Evolutionary conservation across 1,140 invertebrate genomes (phyloP).

Genomic region (Aphidius gifuensis): DNA sequence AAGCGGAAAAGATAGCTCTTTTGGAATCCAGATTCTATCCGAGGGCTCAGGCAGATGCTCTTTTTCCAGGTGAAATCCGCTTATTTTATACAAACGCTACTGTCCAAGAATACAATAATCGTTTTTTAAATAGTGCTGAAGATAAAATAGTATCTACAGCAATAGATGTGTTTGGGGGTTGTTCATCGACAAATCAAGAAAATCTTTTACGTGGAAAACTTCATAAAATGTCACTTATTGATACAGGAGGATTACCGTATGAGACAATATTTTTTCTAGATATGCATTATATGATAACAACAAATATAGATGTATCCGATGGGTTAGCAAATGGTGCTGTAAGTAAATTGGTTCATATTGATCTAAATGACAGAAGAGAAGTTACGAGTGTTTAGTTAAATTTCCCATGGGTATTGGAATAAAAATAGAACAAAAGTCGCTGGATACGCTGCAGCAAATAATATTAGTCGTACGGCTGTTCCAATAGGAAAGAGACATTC

Average conservation of each 20-base stretch:
- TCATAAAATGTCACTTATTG: too few relatives aligned
- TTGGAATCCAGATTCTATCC: conserved; percentile 28
- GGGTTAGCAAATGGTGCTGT: neutral
- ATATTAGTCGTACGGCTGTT: too few relatives aligned
- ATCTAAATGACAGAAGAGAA: neutral
- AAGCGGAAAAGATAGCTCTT: too few relatives aligned
- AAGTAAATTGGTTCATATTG: neutral
- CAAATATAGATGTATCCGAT: conserved; percentile 33
- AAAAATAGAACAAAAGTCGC: too few relatives aligned
- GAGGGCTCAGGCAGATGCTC: conserved; percentile 21
- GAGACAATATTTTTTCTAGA: conserved; percentile 36
- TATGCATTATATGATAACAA: conserved; percentile 42
- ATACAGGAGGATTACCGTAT: conserved; percentile 41
- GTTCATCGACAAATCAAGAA: conserved; percentile 39
- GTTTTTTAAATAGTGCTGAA: conserved; percentile 28
- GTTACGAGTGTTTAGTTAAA: neutral
- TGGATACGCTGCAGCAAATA: too few relatives aligned
- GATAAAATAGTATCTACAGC: conserved; percentile 33
- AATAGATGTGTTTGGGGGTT: conserved; percentile 27
- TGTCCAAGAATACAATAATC: conserved; percentile 28
- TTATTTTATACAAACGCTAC: conserved; percentile 26
- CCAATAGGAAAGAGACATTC: too few relatives aligned
- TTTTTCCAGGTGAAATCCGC: conserved; percentile 28
- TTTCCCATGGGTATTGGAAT: too few relatives aligned
- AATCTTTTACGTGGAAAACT: too few relatives aligned